Evolutionary conservation across 1,140 invertebrate genomes (phyloP).

Genomic region (Ylistrum balloti): DNA sequence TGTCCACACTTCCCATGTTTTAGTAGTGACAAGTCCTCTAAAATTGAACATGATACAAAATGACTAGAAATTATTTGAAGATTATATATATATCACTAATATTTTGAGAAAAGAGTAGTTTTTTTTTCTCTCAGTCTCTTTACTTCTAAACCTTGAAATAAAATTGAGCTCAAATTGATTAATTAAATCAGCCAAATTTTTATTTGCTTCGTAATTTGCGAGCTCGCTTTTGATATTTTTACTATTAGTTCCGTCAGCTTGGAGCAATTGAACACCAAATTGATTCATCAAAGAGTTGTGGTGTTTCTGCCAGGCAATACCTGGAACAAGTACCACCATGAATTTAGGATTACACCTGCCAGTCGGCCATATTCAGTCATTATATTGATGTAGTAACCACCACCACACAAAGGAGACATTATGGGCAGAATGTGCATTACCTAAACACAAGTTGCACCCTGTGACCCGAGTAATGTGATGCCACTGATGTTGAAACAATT

Average conservation of each 20-base stretch:
- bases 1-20: background rate
- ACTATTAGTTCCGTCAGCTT: background rate
- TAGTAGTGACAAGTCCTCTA: background rate
- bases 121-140: background rate
- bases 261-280: background rate
- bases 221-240: background rate
- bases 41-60: background rate
- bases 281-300: background rate
- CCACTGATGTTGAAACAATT: slow-evolving; percentile 34
- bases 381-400: slow-evolving; percentile 1
- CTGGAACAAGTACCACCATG: background rate
- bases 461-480: slow-evolving; percentile 19
- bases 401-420: background rate
- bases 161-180: background rate
- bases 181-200: background rate
- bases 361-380: slow-evolving; percentile 13
- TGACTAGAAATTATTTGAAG: slow-evolving; percentile 39
- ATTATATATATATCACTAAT: background rate
- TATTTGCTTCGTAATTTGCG: background rate
- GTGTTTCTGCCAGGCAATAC: background rate
- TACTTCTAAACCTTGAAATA: background rate
- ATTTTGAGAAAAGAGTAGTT: too few species aligned
- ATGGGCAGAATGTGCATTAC: background rate
- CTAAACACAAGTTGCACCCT: background rate
- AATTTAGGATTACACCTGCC: background rate